Base-by-base conservation (phyloP, 2,888 invertebrate species). In the Brachynemurus nebulosus region DNA sequence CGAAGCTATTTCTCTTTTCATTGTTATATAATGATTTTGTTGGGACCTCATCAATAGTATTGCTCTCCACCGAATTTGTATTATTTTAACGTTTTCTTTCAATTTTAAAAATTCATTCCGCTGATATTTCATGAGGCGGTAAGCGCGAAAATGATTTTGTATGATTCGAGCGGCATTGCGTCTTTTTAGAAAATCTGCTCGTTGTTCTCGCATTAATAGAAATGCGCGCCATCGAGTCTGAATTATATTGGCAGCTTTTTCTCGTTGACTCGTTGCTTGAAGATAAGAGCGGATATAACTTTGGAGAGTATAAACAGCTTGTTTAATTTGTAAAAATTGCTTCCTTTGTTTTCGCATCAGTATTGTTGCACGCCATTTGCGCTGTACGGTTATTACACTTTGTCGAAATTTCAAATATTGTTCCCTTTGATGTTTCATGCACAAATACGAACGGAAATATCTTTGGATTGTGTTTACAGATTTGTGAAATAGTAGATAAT, bases 61-160 rank as follows among this genome's bases (percentile, higher is more conserved):
- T 2, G 56, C 57, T 37, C 61, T 54, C 53, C 63, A 72, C 33
- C 48, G 48, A 40, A 52, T 58, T 56, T 76, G 74, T 47, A 76
- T 64, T 14, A 55, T 51, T 11, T 62, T 45, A 37, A 59, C 61
- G 2, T 70, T 64, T 19, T 56, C 56, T 49, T 61, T 58, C n/a
- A 60, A 54, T 17, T 52, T 52, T 9, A 58, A 46, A 51, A 65
- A 75, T 19, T 56, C 51, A 2, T 57, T 49, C 40, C 64, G 62
- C 30, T 65, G 58, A 48, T 53, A 53, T 47, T 60, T 58, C 62
- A 66, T 64, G 2, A 59, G 49, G 18, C 60, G 50, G 33, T 55
- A 54, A 9, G 66, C 63, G 56, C 63, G 66, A 53, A 62, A 75
- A 56, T 59, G 62, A 5, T 20, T 34, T 49, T 65, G 64, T 25